Conservation (phyloP, 2,888 invertebrate species). For the Tinea semifulvella region DNA sequence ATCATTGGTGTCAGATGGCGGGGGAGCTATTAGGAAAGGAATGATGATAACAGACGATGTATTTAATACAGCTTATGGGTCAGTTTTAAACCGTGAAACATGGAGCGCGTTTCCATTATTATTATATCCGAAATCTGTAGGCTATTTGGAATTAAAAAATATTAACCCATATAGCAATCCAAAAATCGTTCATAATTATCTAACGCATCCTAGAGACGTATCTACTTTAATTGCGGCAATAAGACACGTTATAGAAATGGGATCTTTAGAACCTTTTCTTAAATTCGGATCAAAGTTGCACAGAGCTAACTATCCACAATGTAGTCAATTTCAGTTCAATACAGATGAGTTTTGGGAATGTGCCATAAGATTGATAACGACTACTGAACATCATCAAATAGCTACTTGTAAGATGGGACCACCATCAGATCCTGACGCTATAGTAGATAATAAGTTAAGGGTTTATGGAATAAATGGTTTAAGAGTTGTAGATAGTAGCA, state of each 20-base stretch:
- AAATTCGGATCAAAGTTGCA: slow-evolving; percentile 46
- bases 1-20: slow-evolving; percentile 58
- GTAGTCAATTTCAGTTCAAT: slow-evolving; percentile 40
- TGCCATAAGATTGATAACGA: slow-evolving; percentile 50
- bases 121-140: slow-evolving; percentile 71
- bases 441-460: slow-evolving; percentile 58
- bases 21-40: slow-evolving; percentile 36
- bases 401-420: slow-evolving; percentile 72
- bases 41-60: slow-evolving; percentile 53
- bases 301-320: slow-evolving; percentile 48
- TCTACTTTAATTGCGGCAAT: slow-evolving; percentile 56
- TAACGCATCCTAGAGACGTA: slow-evolving; percentile 64
- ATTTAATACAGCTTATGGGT: slow-evolving; percentile 49
- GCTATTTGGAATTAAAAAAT: slow-evolving; percentile 67
- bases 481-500: slow-evolving; percentile 67
- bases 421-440: slow-evolving; percentile 52
- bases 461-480: slow-evolving; percentile 59
- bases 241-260: slow-evolving; percentile 57
- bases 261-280: slow-evolving; percentile 53
- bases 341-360: slow-evolving; percentile 70
- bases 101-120: slow-evolving; percentile 67
- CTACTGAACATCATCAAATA: slow-evolving; percentile 60
- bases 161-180: slow-evolving; percentile 73
- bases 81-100: slow-evolving; percentile 50
- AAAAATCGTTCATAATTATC: slow-evolving; percentile 75